These are phyloP conservation scores for Pyrochroa serraticornis DNA, from an alignment of 2,888 invertebrate genomes.

Conservation along the genomic window DNA sequence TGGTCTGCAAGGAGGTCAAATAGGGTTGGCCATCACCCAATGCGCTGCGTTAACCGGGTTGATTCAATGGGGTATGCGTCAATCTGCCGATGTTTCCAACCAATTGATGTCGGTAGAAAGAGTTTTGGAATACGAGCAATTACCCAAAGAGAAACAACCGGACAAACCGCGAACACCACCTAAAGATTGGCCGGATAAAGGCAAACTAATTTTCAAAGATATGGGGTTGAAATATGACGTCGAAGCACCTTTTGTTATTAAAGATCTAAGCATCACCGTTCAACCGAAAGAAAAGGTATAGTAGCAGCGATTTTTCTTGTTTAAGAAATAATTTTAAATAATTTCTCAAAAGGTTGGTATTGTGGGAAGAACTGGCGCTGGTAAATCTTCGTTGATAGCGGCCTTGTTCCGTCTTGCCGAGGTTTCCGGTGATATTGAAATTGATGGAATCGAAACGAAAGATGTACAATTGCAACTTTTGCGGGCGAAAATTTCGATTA, in stretches of 20 bases:
- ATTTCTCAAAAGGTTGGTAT: constrained; percentile 59
- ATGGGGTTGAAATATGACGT: constrained; percentile 71
- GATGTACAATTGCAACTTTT: constrained; percentile 61
- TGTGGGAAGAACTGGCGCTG: constrained; percentile 65
- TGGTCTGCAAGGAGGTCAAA: constrained; percentile 62
- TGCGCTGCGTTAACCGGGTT: constrained; percentile 66
- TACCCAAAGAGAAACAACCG: constrained; percentile 68
- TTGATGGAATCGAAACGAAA: constrained; percentile 59
- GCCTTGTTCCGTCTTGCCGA: constrained; percentile 64
- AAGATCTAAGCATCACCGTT: constrained; percentile 71
- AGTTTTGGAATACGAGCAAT: constrained; percentile 77
- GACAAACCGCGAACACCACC: constrained; percentile 62
- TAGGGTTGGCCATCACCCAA: constrained; percentile 71
- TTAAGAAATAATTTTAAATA: no score
- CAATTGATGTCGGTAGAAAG: constrained; percentile 84
- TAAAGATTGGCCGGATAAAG: constrained; percentile 71
- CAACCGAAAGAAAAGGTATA: constrained; percentile 69
- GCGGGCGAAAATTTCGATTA: constrained; percentile 63
- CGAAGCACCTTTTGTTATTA: constrained; percentile 70
- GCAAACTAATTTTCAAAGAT: constrained; percentile 67
- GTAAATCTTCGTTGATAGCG: constrained; percentile 59
- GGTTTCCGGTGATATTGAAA: constrained; percentile 58
- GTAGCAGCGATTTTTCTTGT: no score
- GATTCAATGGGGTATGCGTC: constrained; percentile 81
- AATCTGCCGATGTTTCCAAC: constrained; percentile 80